Conservation (phyloP, 1,140 invertebrate species). For the Lanistes nyassanus region DNA sequence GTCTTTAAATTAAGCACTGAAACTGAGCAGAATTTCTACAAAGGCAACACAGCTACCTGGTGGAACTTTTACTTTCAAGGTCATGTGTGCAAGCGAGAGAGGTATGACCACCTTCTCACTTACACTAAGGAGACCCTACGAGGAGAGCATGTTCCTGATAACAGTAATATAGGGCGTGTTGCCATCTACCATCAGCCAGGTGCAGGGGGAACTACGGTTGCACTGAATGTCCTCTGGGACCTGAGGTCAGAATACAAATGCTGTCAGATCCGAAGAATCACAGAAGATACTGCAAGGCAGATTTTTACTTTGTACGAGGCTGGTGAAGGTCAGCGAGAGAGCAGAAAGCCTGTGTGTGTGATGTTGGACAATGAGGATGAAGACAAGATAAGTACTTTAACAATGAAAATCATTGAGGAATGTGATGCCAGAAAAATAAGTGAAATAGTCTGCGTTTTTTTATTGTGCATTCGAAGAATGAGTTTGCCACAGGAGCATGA, state of each 20-base stretch:
- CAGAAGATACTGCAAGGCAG: slow-evolving; percentile 45
- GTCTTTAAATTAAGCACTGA: slow-evolving; percentile 22
- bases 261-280: slow-evolving; percentile 45
- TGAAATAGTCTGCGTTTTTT: slow-evolving; percentile 42
- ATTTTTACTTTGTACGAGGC: slow-evolving; percentile 36
- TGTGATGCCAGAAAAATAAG: slow-evolving; percentile 23
- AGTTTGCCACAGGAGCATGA: slow-evolving; percentile 22
- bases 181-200: slow-evolving; percentile 50
- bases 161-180: slow-evolving; percentile 40
- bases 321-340: slow-evolving; percentile 28
- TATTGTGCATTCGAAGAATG: slow-evolving; percentile 38
- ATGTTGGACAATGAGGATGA: slow-evolving; percentile 55
- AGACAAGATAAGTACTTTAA: slow-evolving; percentile 38
- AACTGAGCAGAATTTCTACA: slow-evolving; percentile 43
- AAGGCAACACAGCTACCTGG: slow-evolving; percentile 43
- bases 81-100: slow-evolving; percentile 42
- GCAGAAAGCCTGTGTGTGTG: slow-evolving; percentile 38
- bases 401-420: slow-evolving; percentile 39
- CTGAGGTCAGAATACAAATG: slow-evolving; percentile 42
- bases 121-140: slow-evolving; percentile 31
- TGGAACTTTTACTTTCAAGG: slow-evolving; percentile 47
- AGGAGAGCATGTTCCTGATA: slow-evolving; percentile 27
- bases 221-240: slow-evolving; percentile 50
- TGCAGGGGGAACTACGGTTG: slow-evolving; percentile 52
- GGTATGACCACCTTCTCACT: slow-evolving; percentile 29